phyloP scores from a whole-genome alignment of 2,888 invertebrate species.

The Ceraclea dissimilis region DNA sequence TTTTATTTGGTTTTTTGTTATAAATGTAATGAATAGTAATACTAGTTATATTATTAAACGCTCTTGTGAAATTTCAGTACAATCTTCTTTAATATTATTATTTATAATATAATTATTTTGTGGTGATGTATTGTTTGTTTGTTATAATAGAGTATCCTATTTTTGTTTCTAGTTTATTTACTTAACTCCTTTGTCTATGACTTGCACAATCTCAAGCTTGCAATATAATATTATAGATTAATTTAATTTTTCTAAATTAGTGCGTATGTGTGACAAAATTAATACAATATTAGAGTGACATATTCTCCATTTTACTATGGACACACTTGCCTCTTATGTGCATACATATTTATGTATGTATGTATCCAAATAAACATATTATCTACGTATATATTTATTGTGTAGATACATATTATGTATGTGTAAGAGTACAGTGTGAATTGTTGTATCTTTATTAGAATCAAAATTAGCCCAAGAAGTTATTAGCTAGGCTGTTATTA shows the following conservation, averaged over 20 bases:
- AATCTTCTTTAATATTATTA: slow-evolving; percentile 29
- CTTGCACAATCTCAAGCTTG: slow-evolving; percentile 53
- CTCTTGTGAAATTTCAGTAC: slow-evolving; percentile 34
- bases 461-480: slow-evolving; percentile 54
- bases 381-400: no score
- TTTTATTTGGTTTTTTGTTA: slow-evolving; percentile 26
- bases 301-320: slow-evolving; percentile 37
- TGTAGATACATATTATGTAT: slow-evolving; percentile 26
- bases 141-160: slow-evolving; percentile 4
- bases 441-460: slow-evolving; percentile 53
- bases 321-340: no score
- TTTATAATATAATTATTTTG: background rate
- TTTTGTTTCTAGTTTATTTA: slow-evolving; percentile 17
- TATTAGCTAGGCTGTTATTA: slow-evolving; percentile 50
- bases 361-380: no score
- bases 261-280: no score
- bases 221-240: no score
- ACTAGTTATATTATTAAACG: slow-evolving; percentile 10
- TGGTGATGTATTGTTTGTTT: slow-evolving; percentile 27
- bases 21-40: background rate
- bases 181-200: slow-evolving; percentile 30
- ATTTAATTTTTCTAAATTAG: no score
- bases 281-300: slow-evolving; percentile 33
- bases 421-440: slow-evolving; percentile 53
- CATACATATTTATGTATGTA: no score